Evolutionary conservation across 2,113 vertebrate genomes (phyloP), one percentile per base, ranked within the genome.

Genomic region (Chloropsis cyanopogon): DNA sequence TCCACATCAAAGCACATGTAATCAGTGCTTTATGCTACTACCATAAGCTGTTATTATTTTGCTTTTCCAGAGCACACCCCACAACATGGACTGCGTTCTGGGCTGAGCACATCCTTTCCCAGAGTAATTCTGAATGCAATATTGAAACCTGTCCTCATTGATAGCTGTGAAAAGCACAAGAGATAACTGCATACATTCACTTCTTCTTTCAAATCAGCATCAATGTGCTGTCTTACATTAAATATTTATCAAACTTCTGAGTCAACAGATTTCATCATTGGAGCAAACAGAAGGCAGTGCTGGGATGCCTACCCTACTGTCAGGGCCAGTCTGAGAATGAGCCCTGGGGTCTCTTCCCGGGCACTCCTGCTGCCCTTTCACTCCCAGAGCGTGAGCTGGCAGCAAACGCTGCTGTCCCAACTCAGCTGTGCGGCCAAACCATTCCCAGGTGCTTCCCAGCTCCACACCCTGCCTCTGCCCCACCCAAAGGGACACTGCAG

Each of bases 161-260:
- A 4, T 77, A 46, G 8, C 64, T 88, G n/a, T 65, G 28, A 78
- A 88, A 81, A 86, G 56, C 79, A 72, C 35, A 69, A 24, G 68
- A 68, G 17, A 64, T 25, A 66, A 49, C 63, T 73, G 11, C 0
- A 0, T 26, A 52, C 46, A 41, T 44, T 85, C 25, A 52, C 41
- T 41, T 39, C 91, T 86, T 77, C 39, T 44, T 37, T 37, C 37
- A 85, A 80, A 92, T 88, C 87, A 76, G 31, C 88, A 88, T 29
- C 90, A 87, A 86, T 39, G 90, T 4, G 7, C 75, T 70, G n/a
- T 41, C 65, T 73, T 42, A 44, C 56, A 86, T 91, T 52, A 64
- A 86, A 93, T 92, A 90, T 88, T 95, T 70, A 96, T 95, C 88
- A 79, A 81, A 93, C 33, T 77, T 81, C 70, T 60, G n/a, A 83